A percentile compares a stretch with the other conserved stretches of the same genome.
Evolutionary conservation across 2,888 invertebrate species (phyloP).

Genomic region (Cryptocephalus primarius): DNA sequence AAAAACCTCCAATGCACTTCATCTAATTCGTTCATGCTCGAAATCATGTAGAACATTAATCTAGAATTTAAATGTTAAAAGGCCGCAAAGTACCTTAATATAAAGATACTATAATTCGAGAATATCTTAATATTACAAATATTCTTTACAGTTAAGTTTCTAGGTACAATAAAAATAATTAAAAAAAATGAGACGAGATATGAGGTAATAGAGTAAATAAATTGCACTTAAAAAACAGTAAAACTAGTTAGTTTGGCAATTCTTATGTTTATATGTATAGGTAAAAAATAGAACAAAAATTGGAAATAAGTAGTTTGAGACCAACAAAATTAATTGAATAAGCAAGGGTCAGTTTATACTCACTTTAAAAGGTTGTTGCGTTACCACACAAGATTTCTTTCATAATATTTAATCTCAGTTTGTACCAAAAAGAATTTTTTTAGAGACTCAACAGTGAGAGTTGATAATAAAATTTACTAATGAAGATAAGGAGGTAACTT

Average conservation of each 20-base stretch:
- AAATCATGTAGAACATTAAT: too few species aligned
- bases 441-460: too few species aligned
- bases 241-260: constrained; percentile 34
- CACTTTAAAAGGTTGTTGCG: constrained; percentile 5
- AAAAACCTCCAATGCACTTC: too few species aligned
- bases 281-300: neutral
- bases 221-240: constrained; percentile 32
- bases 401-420: neutral
- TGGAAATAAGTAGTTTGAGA: constrained; percentile 1
- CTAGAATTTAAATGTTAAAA: constrained; percentile 15
- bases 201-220: constrained; percentile 35
- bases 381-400: neutral
- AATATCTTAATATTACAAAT: constrained; percentile 20
- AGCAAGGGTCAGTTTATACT: neutral
- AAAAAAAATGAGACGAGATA: constrained; percentile 26
- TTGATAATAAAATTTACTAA: too few species aligned
- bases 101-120: constrained; percentile 20
- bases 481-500: too few species aligned
- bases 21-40: too few species aligned
- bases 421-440: neutral
- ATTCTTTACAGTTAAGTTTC: constrained; percentile 15
- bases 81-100: constrained; percentile 23
- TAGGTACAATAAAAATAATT: constrained; percentile 14
- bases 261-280: constrained; percentile 11
- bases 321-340: constrained; percentile 3